These are phyloP conservation scores for Conchocele bisecta DNA, from an alignment of 2,888 invertebrate species.

Conservation along the genomic window DNA sequence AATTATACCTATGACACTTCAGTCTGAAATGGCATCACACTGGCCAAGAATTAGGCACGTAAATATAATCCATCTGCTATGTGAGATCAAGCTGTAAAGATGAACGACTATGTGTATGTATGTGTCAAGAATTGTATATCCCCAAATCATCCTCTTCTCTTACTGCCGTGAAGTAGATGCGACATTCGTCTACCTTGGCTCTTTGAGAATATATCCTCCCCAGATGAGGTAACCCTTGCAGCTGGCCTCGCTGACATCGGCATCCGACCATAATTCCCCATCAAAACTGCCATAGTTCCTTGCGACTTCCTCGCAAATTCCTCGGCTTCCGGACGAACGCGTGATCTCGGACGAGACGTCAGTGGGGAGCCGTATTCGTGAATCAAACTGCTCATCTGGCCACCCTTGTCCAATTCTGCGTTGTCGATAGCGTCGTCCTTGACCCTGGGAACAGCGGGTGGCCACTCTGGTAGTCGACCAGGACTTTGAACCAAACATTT, in stretches of 20 bases:
- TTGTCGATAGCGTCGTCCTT: conserved; percentile 67
- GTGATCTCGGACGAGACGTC: conserved; percentile 57
- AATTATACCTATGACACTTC: too few species aligned
- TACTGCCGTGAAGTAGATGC: conserved; percentile 69
- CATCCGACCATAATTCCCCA: conserved; percentile 65
- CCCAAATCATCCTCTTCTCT: conserved; percentile 36
- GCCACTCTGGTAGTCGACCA: conserved; percentile 61
- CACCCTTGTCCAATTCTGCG: conserved; percentile 64
- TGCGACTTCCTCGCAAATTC: conserved; percentile 65
- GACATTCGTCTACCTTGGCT: conserved; percentile 74
- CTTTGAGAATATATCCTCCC: conserved; percentile 65
- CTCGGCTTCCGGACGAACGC: conserved; percentile 69
- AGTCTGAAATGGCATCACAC: too few species aligned
- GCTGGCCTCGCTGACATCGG: conserved; percentile 59
- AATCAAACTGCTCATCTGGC: conserved; percentile 62
- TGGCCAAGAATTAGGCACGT: too few species aligned
- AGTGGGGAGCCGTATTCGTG: conserved; percentile 57
- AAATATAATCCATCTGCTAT: too few species aligned
- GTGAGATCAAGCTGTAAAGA: too few species aligned
- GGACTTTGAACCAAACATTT: conserved; percentile 69
- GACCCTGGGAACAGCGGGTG: conserved; percentile 67
- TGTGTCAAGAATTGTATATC: too few species aligned
- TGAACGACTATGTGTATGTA: too few species aligned
- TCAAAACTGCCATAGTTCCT: conserved; percentile 69
- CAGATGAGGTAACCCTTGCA: conserved; percentile 70